These are phyloP conservation scores for Malacoctenus gilli DNA, from an alignment of 2,797 vertebrate genomes.

Conservation along the genomic window DNA sequence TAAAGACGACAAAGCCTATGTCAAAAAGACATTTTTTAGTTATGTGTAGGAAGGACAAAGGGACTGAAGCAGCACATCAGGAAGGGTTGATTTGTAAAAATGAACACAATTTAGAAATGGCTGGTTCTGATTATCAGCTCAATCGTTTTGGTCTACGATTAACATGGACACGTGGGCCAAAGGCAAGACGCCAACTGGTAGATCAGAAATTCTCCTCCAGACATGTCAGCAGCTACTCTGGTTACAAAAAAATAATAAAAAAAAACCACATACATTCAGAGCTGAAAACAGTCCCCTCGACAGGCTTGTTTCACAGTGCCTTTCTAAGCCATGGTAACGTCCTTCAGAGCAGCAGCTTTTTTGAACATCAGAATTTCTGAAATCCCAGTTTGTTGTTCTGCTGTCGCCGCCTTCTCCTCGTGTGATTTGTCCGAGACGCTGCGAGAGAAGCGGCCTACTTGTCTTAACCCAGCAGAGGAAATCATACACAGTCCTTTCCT, in stretches of 20 bases:
- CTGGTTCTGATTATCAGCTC: too few species aligned
- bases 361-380: constrained; percentile 30
- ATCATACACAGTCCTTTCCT: constrained; percentile 10
- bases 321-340: constrained; percentile 14
- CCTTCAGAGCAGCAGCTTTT: background rate
- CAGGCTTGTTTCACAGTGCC: constrained; percentile 10
- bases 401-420: constrained; percentile 13
- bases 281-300: constrained; percentile 10
- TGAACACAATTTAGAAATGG: too few species aligned
- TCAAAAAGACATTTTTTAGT: too few species aligned
- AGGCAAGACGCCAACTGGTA: background rate
- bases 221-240: constrained; percentile 1
- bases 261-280: constrained; percentile 2
- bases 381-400: constrained; percentile 20
- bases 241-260: too few species aligned
- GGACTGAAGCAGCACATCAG: too few species aligned
- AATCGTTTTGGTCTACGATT: too few species aligned
- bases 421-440: constrained; percentile 33
- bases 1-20: too few species aligned
- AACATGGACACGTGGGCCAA: background rate
- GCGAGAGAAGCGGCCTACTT: constrained; percentile 6
- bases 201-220: background rate
- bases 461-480: constrained; percentile 4
- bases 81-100: too few species aligned
- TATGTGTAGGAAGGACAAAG: too few species aligned